phyloP scores from a whole-genome alignment of 2,797 vertebrate genomes.

The Gadopsis bispinosus region DNA sequence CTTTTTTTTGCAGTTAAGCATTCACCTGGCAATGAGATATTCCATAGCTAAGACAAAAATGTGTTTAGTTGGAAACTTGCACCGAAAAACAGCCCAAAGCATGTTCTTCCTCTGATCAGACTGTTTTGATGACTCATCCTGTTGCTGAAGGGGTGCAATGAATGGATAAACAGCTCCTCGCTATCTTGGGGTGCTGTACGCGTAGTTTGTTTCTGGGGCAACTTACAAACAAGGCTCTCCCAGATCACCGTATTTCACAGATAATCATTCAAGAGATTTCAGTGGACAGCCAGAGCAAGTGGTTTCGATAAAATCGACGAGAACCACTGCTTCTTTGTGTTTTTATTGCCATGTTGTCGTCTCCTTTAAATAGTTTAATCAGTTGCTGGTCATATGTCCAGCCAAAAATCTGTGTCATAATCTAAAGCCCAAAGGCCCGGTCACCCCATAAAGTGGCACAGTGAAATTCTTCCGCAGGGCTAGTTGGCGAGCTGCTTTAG shows the following conservation, averaged over 20 bases:
- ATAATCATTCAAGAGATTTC: slow-evolving; percentile 35
- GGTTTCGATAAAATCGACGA: slow-evolving; percentile 22
- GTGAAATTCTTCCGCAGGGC: not conserved
- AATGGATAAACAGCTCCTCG: slow-evolving; percentile 50
- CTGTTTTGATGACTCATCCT: slow-evolving; percentile 72
- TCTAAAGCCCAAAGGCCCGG: not conserved
- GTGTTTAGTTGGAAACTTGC: slow-evolving; percentile 52
- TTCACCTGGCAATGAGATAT: slow-evolving; percentile 47
- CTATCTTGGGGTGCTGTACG: slow-evolving; percentile 31
- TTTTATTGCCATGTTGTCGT: slow-evolving; percentile 4
- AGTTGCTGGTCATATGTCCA: not conserved
- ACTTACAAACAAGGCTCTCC: slow-evolving; percentile 33
- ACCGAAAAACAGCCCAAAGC: slow-evolving; percentile 46
- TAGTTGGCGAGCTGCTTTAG: not conserved
- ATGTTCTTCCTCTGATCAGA: slow-evolving; percentile 31
- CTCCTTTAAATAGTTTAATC: not conserved
- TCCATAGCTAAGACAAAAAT: slow-evolving; percentile 58
- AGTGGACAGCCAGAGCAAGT: slow-evolving; percentile 10
- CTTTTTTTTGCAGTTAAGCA: slow-evolving; percentile 43
- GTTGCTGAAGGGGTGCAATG: slow-evolving; percentile 29
- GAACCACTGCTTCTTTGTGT: slow-evolving; percentile 2
- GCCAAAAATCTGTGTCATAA: not conserved
- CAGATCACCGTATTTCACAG: slow-evolving; percentile 19
- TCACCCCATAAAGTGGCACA: not conserved
- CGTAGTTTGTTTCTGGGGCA: slow-evolving; percentile 41